Conservation (phyloP, 2,888 invertebrate genomes). For the Plebejus melissa region DNA sequence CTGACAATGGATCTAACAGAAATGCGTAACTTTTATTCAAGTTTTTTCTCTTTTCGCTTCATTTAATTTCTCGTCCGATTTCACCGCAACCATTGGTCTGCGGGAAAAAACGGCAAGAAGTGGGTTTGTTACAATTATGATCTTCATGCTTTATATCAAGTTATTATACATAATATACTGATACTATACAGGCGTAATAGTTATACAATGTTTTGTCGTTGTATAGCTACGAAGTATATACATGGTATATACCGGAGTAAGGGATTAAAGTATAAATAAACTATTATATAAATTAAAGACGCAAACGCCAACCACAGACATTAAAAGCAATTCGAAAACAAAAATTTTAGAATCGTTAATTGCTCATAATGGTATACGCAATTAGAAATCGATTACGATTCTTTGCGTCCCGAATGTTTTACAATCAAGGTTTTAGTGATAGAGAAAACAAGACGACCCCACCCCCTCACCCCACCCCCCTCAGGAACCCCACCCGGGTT, state of each 20-base stretch:
- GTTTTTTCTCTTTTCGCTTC: neutral
- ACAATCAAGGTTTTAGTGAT: constrained; percentile 25
- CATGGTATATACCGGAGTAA: no score
- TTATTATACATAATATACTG: no score
- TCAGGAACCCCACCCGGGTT: constrained; percentile 42
- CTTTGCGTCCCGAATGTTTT: constrained; percentile 1
- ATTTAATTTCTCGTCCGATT: neutral
- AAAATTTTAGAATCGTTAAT: neutral
- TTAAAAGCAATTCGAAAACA: neutral
- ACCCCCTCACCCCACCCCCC: constrained; percentile 35
- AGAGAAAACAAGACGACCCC: constrained; percentile 42
- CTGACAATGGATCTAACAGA: neutral
- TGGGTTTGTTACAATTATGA: neutral
- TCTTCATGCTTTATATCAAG: no score
- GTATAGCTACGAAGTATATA: no score
- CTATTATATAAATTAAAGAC: neutral
- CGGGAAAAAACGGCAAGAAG: neutral
- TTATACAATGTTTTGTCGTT: no score
- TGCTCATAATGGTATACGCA: constrained; percentile 6
- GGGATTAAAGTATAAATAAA: no score
- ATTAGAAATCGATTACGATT: constrained; percentile 23
- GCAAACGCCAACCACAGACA: neutral
- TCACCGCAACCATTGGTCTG: neutral
- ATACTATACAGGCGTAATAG: no score
- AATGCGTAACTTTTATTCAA: neutral